Base-by-base conservation (phyloP, 2,113 vertebrate species). In the Vicugna pacos region DNA sequence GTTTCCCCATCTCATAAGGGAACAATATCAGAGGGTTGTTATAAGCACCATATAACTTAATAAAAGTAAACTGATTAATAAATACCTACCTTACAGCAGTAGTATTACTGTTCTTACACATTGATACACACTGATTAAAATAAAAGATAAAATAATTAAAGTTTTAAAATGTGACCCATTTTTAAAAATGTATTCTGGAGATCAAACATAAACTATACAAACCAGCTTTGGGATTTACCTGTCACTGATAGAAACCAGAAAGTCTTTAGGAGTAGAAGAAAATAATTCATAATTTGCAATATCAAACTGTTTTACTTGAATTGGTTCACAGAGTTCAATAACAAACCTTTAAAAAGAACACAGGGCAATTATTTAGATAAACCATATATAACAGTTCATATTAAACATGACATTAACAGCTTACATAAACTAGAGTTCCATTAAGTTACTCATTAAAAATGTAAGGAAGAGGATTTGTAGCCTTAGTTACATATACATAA, bases 261-360 rank as follows among this genome's bases (percentile, higher is more conserved):
- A 99, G 97, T 99, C 99, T 98, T 99, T 99, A 46, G 99, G 99
- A 84, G 99, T 99, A 24, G 99, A 99, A 76, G 99, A 99, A 98
- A 99, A 99, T 93, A 99, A 99, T 96, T 99, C 99, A 91, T 99
- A 99, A 98, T 99, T 99, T 79, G 99, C 99, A 84, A 99, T 99
- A 98, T 99, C 99, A 98, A 99, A 97, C 97, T 99, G 99, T 96
- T 99, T 99, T 93, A 99, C 99, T 98, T 99, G 99, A 97, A 99
- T 99, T 56, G 99, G 99, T 98, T 99, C 99, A 99, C 99, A 99
- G 91, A 99, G 99, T 98, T 99, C 99, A 95, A 99, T 99, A 95
- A 99, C 99, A 98, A 99, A 99, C 99, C 99, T 99, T 98, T 16
- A 98, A 93, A 70, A 97, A 80, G 89, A 98, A 97, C 93, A 96